These are phyloP conservation scores for Oriolus oriolus DNA, from an alignment of 2,113 vertebrate species.

Conservation along the genomic window DNA sequence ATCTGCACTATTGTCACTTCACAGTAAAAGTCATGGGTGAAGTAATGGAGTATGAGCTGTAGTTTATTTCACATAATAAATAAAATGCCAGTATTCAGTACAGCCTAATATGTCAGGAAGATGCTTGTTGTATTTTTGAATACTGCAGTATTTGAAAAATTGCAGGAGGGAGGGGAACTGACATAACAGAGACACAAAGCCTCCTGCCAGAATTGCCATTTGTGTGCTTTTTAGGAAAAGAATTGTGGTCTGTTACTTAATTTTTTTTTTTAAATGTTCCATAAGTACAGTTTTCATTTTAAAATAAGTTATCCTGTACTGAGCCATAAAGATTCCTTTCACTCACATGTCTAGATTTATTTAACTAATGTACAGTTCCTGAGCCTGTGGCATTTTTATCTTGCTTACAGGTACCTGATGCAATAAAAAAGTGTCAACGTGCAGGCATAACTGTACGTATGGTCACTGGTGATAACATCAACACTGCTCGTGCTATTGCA, in stretches of 20 bases:
- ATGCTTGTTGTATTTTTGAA: not conserved
- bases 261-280: not conserved
- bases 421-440: slow-evolving; percentile 94
- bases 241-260: not conserved
- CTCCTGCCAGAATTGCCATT: not conserved
- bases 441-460: slow-evolving; percentile 98
- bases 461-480: slow-evolving; percentile 99
- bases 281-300: not conserved
- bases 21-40: not conserved
- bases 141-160: not conserved
- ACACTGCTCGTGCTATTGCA: slow-evolving; percentile 96
- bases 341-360: not conserved
- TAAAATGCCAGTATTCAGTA: not conserved
- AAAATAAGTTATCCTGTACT: not conserved
- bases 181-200: not conserved
- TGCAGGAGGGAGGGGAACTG: too few species aligned
- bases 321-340: not conserved
- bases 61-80: not conserved
- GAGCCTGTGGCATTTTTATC: not conserved
- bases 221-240: not conserved
- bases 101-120: not conserved
- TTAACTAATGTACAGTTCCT: not conserved
- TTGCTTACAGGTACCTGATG: slow-evolving; percentile 87
- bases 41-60: not conserved
- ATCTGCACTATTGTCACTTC: not conserved